A percentile compares a stretch with the other conserved stretches of the same genome.
phyloP scores from a whole-genome alignment of 37 sponge, comb jelly and placozoan species.

The Spongilla lacustris region DNA sequence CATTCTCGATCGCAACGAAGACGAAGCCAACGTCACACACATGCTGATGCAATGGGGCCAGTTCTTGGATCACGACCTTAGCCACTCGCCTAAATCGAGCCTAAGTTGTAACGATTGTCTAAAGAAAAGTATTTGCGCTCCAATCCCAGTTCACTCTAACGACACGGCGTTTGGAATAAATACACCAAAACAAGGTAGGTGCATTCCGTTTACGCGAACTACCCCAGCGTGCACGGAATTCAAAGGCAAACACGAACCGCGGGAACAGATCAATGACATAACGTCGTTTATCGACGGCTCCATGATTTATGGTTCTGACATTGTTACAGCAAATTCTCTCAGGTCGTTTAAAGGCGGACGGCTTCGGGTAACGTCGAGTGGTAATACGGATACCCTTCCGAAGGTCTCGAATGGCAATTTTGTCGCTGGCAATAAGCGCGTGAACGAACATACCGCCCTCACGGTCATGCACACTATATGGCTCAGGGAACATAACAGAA shows the following conservation, averaged over 20 bases:
- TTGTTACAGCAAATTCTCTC: conserved; percentile 15
- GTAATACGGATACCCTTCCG: conserved; percentile 3
- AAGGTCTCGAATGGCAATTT: conserved; percentile 24
- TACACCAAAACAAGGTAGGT: conserved; percentile 25
- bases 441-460: conserved; percentile 88
- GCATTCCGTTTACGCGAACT: conserved; percentile 70
- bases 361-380: conserved; percentile 20
- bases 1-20: conserved; percentile 13
- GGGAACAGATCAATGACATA: conserved; percentile 70
- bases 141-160: conserved; percentile 46
- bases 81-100: conserved; percentile 26
- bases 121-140: conserved; percentile 37
- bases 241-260: conserved; percentile 12
- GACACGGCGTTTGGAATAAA: conserved; percentile 46
- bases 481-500: conserved; percentile 95
- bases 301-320: conserved; percentile 73
- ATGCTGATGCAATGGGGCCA: conserved; percentile 97
- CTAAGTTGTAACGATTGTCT: conserved; percentile 19
- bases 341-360: conserved; percentile 49
- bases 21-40: conserved; percentile 68
- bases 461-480: conserved; percentile 98
- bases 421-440: conserved; percentile 85
- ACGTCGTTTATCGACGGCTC: conserved; percentile 79
- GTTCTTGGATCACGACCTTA: conserved; percentile 93
- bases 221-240: conserved; percentile 38